phyloP scores from a whole-genome alignment of 2,113 vertebrate genomes.

The Larimichthys polyactis region DNA sequence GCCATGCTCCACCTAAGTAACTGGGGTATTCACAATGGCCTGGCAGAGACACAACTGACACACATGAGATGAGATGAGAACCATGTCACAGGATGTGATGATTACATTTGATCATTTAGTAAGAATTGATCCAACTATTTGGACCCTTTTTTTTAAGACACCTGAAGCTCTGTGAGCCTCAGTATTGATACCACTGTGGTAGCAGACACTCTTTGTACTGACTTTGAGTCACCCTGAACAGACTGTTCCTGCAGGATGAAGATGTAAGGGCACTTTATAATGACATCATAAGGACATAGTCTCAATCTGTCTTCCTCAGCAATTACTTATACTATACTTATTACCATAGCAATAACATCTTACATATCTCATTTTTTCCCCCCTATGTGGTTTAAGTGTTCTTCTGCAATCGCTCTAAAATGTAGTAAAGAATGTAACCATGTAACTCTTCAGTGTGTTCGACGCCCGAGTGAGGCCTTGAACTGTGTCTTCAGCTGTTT shows the following conservation, averaged over 20 bases:
- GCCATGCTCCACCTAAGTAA: background rate
- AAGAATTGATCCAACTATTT: background rate
- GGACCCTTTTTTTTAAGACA: background rate
- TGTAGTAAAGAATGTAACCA: background rate
- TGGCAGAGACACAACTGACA: background rate
- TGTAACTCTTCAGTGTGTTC: background rate
- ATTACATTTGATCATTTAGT: conserved; percentile 2
- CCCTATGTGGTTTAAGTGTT: background rate
- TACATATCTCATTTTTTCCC: background rate
- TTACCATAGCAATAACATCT: background rate
- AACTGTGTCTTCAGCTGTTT: conserved; percentile 41
- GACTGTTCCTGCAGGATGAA: conserved; percentile 48
- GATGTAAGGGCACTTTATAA: background rate
- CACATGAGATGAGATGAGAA: background rate
- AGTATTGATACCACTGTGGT: background rate
- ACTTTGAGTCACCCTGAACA: conserved; percentile 70
- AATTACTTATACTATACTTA: background rate
- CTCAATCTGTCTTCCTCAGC: background rate
- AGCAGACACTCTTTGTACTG: conserved; percentile 47
- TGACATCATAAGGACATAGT: background rate
- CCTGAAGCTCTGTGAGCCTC: too few relatives aligned
- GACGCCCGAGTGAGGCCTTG: conserved; percentile 23
- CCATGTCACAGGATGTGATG: background rate
- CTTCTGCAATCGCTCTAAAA: background rate
- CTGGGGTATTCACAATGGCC: background rate